These are phyloP conservation scores for Piaya cayana DNA, from an alignment of 2,113 vertebrate species.

Conservation along the genomic window DNA sequence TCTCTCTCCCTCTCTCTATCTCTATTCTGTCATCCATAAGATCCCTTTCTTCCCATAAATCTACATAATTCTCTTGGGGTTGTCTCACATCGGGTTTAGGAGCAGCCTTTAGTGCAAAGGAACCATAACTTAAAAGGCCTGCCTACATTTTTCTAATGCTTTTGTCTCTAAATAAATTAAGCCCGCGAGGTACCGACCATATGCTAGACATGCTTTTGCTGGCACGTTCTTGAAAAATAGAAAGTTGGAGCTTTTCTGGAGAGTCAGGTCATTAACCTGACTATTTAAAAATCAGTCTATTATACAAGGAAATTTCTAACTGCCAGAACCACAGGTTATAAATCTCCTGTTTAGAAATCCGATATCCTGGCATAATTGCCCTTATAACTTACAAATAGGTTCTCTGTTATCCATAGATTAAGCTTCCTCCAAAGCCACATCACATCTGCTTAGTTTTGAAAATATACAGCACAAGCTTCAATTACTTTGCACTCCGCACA, in stretches of 20 bases:
- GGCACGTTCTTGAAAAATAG: constrained; percentile 17
- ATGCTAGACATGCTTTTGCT: neutral
- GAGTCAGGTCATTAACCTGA: constrained; percentile 36
- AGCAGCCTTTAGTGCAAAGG: constrained; percentile 31
- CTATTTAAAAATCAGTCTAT: constrained; percentile 57
- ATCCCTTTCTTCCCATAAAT: neutral
- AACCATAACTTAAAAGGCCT: constrained; percentile 26
- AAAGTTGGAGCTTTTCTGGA: constrained; percentile 60
- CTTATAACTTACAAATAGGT: constrained; percentile 67
- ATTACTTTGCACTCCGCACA: constrained; percentile 46
- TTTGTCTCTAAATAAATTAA: constrained; percentile 49
- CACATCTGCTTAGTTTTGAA: constrained; percentile 65
- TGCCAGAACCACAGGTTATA: constrained; percentile 58
- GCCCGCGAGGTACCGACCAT: neutral
- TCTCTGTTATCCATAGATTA: constrained; percentile 75
- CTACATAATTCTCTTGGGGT: neutral
- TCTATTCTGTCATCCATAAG: neutral
- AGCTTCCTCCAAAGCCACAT: constrained; percentile 68
- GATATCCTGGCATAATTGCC: constrained; percentile 67
- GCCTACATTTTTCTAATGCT: constrained; percentile 41
- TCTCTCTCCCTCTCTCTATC: neutral
- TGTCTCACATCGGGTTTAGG: neutral
- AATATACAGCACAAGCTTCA: constrained; percentile 57
- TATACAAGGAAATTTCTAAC: constrained; percentile 60
- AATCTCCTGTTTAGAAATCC: constrained; percentile 70